Conservation (phyloP, 2,797 vertebrate genomes). For the Dryobates pubescens region DNA sequence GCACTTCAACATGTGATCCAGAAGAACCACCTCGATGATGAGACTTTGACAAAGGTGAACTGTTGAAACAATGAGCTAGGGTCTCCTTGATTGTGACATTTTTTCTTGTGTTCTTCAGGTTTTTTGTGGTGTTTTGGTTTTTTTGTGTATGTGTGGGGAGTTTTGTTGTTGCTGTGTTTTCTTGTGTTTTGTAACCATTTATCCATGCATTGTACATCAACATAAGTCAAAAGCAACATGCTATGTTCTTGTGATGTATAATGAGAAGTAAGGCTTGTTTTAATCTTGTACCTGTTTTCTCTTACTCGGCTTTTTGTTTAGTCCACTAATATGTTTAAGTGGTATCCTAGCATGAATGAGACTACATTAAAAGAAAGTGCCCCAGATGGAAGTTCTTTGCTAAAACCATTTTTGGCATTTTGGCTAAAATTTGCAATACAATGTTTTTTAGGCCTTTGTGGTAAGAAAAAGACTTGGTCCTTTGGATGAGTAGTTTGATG, state of each 20-base stretch:
- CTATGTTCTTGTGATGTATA: rapidly evolving
- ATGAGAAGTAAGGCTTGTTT: neutral
- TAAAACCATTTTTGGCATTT: neutral
- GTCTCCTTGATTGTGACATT: rapidly evolving
- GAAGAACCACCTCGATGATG: slow-evolving; percentile 99
- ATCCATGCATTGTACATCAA: neutral
- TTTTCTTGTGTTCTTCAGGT: neutral
- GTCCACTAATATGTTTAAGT: neutral
- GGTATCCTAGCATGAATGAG: neutral
- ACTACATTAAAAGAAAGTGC: neutral
- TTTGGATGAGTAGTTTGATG: neutral
- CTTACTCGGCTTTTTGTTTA: neutral
- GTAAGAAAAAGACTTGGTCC: neutral
- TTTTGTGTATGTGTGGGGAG: too few species aligned
- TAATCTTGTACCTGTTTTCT: neutral
- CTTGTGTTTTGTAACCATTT: neutral
- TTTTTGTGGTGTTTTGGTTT: too few species aligned
- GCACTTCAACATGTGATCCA: slow-evolving; percentile 99
- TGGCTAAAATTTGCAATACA: neutral
- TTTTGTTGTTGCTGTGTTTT: too few species aligned
- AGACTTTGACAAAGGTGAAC: slow-evolving; percentile 93
- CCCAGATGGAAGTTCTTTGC: neutral
- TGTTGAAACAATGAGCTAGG: neutral
- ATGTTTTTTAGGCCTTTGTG: neutral
- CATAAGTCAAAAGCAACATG: neutral